phyloP scores from a whole-genome alignment of 2,113 vertebrate genomes.

The Tiliqua scincoides region DNA sequence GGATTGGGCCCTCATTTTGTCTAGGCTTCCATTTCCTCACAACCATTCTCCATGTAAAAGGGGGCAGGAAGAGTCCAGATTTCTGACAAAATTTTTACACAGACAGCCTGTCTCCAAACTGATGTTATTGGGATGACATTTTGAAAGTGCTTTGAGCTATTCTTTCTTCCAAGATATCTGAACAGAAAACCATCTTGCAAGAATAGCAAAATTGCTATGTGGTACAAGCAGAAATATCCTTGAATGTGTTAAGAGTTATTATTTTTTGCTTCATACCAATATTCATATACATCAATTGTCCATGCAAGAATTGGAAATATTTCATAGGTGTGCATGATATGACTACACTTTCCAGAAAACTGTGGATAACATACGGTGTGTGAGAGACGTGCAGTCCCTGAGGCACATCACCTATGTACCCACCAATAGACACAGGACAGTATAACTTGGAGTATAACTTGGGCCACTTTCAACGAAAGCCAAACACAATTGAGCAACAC shows the following conservation, averaged over 20 bases:
- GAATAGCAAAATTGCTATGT: neutral
- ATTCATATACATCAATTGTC: neutral
- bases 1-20: neutral
- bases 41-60: neutral
- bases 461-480: too few relatives aligned
- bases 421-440: too few relatives aligned
- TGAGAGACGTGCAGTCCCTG: too few relatives aligned
- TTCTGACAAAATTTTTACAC: neutral
- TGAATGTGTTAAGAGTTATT: neutral
- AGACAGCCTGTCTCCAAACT: neutral
- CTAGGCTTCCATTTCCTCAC: neutral
- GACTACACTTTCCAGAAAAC: neutral
- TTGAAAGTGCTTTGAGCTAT: neutral
- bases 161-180: neutral
- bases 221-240: neutral
- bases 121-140: neutral
- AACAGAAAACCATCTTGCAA: neutral
- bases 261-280: neutral
- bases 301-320: neutral
- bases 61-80: neutral
- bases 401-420: neutral
- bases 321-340: neutral
- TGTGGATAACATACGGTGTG: neutral
- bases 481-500: too few relatives aligned
- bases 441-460: too few relatives aligned